Percentiles rank a stretch among this genome's conserved stretches.
Conservation (phyloP, 2,888 invertebrate genomes). For the Harpagoxenus sublaevis region DNA sequence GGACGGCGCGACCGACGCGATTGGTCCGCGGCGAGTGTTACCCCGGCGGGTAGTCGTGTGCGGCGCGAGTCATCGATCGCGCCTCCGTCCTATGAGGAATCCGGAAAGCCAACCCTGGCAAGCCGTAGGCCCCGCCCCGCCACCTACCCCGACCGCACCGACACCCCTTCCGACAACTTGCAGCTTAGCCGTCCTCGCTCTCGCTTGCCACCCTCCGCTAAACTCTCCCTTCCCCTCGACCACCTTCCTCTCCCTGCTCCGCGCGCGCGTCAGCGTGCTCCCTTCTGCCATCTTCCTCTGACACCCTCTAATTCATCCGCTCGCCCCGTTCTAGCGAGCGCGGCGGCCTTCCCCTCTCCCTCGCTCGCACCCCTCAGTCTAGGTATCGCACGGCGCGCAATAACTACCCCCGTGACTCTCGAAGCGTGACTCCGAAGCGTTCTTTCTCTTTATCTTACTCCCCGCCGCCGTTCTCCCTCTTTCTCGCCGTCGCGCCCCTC, state of each 20-base stretch:
- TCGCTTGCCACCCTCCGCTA: constrained; percentile 53
- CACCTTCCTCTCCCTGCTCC: constrained; percentile 17
- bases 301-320: constrained; percentile 41
- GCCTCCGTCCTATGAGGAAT: constrained; percentile 82
- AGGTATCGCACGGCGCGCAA: constrained; percentile 67
- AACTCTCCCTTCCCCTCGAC: not conserved
- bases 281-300: constrained; percentile 60
- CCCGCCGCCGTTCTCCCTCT: constrained; percentile 53
- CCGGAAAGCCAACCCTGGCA: constrained; percentile 78
- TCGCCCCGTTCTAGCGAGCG: constrained; percentile 38
- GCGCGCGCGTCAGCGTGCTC: constrained; percentile 43
- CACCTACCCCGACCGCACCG: constrained; percentile 63
- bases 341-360: constrained; percentile 40
- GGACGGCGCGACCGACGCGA: constrained; percentile 77
- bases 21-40: constrained; percentile 80
- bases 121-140: constrained; percentile 78
- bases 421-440: constrained; percentile 56
- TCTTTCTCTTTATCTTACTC: constrained; percentile 52
- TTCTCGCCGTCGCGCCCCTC: constrained; percentile 14
- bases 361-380: constrained; percentile 58
- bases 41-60: constrained; percentile 78
- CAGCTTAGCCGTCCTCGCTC: constrained; percentile 73
- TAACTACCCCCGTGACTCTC: constrained; percentile 69
- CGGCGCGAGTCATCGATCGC: constrained; percentile 83
- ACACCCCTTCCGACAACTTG: constrained; percentile 70